phyloP scores from a whole-genome alignment of 1,140 invertebrate species.

The Diorhabda sublineata region DNA sequence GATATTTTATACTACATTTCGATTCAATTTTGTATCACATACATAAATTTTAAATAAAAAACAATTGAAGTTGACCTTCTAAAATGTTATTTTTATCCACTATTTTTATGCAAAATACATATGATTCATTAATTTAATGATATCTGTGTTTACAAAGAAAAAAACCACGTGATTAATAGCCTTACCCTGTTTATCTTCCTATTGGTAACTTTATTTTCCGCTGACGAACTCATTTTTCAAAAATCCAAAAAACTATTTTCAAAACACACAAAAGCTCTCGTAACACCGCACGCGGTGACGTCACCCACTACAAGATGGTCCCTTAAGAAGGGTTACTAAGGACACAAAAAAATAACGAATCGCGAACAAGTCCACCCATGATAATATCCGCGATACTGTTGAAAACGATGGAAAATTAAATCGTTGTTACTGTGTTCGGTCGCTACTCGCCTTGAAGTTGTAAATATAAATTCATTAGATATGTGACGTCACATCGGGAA shows the following conservation, averaged over 20 bases:
- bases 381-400: not conserved
- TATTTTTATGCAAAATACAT: no score
- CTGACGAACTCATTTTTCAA: not conserved
- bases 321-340: constrained; percentile 3
- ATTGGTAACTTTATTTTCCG: not conserved
- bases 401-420: not conserved
- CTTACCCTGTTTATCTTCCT: constrained; percentile 1
- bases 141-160: no score
- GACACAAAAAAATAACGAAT: constrained; percentile 9
- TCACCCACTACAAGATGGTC: constrained; percentile 10
- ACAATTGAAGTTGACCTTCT: no score
- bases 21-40: no score
- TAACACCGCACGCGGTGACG: not conserved
- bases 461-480: constrained; percentile 37
- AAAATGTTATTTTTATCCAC: no score
- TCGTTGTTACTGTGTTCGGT: not conserved
- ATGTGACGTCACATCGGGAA: constrained; percentile 27
- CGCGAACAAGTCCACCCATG: constrained; percentile 4
- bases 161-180: no score
- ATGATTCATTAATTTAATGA: no score
- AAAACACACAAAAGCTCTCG: no score
- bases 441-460: constrained; percentile 22
- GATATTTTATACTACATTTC: no score
- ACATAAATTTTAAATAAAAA: no score
- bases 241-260: not conserved